Percentiles rank a stretch among this genome's conserved stretches.
phyloP scores from a whole-genome alignment of 2,113 vertebrate genomes.

The Xiphorhynchus elegans region DNA sequence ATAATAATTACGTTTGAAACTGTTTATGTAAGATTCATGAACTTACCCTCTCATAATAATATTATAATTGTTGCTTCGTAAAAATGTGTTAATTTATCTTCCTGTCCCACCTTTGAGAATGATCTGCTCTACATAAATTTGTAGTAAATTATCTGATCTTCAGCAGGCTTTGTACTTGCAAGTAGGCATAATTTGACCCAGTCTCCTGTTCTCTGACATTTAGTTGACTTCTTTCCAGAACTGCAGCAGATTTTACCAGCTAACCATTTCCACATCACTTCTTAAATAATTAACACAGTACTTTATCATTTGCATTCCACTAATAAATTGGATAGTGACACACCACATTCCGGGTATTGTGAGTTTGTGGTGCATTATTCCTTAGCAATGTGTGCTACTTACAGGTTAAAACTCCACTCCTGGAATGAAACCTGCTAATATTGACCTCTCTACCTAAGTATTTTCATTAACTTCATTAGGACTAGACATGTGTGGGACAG shows the following conservation, averaged over 20 bases:
- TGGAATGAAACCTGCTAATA: background rate
- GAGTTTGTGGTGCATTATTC: background rate
- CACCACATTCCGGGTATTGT: background rate
- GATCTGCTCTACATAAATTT: background rate
- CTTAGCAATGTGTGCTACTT: background rate
- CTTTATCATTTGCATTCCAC: constrained; percentile 52
- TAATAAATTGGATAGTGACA: constrained; percentile 42
- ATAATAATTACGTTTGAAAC: constrained; percentile 10
- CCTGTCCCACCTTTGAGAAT: background rate
- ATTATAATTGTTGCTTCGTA: background rate
- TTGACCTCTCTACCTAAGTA: background rate
- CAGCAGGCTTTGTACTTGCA: background rate
- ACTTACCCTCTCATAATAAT: background rate
- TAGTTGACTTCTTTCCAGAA: background rate
- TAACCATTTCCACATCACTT: constrained; percentile 35
- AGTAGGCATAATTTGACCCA: background rate
- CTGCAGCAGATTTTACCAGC: constrained; percentile 11
- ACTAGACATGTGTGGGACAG: background rate
- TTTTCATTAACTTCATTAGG: background rate
- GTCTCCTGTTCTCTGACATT: background rate
- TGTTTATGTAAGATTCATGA: background rate
- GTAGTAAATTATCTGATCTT: background rate
- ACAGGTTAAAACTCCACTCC: background rate
- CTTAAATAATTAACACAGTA: constrained; percentile 26
- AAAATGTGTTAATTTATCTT: constrained; percentile 7